Base-by-base conservation (phyloP, 2,888 invertebrate species). In the Therioaphis trifolii region DNA sequence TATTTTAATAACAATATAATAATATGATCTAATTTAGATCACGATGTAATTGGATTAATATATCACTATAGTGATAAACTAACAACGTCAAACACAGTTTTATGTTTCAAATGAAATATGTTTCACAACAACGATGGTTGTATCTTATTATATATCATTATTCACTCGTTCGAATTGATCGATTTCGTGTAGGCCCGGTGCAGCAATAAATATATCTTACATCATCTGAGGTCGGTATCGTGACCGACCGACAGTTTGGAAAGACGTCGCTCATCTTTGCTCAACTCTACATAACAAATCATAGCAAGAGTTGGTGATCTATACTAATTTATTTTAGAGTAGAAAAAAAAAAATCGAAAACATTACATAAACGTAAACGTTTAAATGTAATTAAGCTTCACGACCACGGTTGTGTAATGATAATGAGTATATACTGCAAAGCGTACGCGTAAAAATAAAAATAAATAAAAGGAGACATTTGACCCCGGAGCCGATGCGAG, bases 321-420 rank as follows among this genome's bases (percentile, higher is more conserved):
- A 7, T 35, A 68, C 68, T 52, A 35, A 52, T 68, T 35, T 24
- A 24, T 68, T 66, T 77, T 63, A 49, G 29, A 63, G 15, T 49
- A 24, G 3, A 71, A 46, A 72, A 15, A 61, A 52, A 46, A 77
- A 29, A 24, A 52, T 40, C 40, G 35, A 7, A 12, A n/a, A 40
- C 35, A 66, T 80, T 82, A 82, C 49, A 72, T 63, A 80, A 68
- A 52, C 7, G 35, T 5, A 52, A 18, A 24, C 43, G 43, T 58
- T 79, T 58, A 69, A 79, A 80, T 58, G 79, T 80, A 71, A 58
- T 80, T 80, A 43, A 80, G 46, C 40, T 55, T 61, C 12, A 9
- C 15, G 46, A 29, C n/a, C 29, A 14, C 11, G 46, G 49, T 61
- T 58, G 29, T 79, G 27, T 12, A 69, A 69, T n/a, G 3, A 15